phyloP scores from a whole-genome alignment of 2,113 vertebrate species.

The Acanthisitta chloris region DNA sequence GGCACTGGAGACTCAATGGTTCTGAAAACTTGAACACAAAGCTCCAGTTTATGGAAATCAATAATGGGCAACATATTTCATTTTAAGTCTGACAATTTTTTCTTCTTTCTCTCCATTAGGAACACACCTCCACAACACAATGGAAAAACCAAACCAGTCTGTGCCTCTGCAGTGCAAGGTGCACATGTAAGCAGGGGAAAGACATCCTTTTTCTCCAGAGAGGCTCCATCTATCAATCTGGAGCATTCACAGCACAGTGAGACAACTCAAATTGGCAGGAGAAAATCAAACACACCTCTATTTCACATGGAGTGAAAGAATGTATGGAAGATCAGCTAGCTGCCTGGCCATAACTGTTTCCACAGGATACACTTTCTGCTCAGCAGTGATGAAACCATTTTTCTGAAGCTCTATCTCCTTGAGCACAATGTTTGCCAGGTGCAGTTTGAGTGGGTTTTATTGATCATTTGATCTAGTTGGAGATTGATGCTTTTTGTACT shows the following conservation, averaged over 20 bases:
- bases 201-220: not conserved
- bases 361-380: not conserved
- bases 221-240: not conserved
- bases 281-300: not conserved
- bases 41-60: not conserved
- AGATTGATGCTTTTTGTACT: not conserved
- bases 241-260: not conserved
- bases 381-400: not conserved
- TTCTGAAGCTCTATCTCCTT: not conserved
- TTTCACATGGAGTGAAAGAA: not conserved
- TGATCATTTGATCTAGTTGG: conserved; percentile 17
- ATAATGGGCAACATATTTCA: not conserved
- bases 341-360: not conserved
- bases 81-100: not conserved
- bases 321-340: not conserved
- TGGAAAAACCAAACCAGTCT: not conserved
- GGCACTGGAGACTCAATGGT: not conserved
- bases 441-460: not conserved
- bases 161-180: not conserved
- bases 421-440: conserved; percentile 1
- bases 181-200: not conserved
- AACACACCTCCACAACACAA: not conserved
- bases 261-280: not conserved
- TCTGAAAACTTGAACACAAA: not conserved
- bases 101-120: not conserved